These are phyloP conservation scores for Drosophila engyochracea DNA, from an alignment of 2,888 invertebrate genomes.

Conservation along the genomic window DNA sequence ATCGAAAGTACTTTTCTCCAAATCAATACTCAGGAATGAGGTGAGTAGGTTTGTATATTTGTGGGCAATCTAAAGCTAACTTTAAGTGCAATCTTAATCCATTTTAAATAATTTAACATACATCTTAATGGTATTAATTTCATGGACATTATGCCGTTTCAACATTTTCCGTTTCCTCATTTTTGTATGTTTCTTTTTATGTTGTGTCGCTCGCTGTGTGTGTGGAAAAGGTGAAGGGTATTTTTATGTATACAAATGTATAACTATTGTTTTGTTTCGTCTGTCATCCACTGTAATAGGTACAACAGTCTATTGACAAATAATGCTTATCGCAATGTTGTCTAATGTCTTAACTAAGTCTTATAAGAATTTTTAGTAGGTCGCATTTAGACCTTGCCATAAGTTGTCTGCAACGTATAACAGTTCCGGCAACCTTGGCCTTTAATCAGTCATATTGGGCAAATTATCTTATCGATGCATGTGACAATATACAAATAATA, in stretches of 20 bases:
- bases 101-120: constrained; percentile 18
- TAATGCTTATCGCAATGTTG: not conserved
- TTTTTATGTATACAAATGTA: constrained; percentile 8
- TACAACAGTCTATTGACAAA: not conserved
- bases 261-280: constrained; percentile 10
- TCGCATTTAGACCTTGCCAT: constrained; percentile 24
- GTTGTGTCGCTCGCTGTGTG: constrained; percentile 14
- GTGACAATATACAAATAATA: not conserved
- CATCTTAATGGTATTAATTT: constrained; percentile 24
- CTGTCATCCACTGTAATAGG: not conserved
- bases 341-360: not conserved
- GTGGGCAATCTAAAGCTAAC: not conserved
- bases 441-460: constrained; percentile 19
- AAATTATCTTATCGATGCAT: constrained; percentile 33
- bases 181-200: constrained; percentile 19
- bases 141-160: constrained; percentile 37
- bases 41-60: not conserved
- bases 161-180: constrained; percentile 42
- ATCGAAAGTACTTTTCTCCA: not conserved
- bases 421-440: constrained; percentile 41
- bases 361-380: constrained; percentile 46
- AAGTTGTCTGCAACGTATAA: constrained; percentile 5
- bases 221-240: constrained; percentile 24
- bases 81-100: not conserved
- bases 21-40: not conserved